A percentile compares a stretch with the other conserved stretches of the same genome.
These are phyloP conservation scores for Oegoconia quadripuncta DNA, from an alignment of 2,888 invertebrate species.

Conservation along the genomic window DNA sequence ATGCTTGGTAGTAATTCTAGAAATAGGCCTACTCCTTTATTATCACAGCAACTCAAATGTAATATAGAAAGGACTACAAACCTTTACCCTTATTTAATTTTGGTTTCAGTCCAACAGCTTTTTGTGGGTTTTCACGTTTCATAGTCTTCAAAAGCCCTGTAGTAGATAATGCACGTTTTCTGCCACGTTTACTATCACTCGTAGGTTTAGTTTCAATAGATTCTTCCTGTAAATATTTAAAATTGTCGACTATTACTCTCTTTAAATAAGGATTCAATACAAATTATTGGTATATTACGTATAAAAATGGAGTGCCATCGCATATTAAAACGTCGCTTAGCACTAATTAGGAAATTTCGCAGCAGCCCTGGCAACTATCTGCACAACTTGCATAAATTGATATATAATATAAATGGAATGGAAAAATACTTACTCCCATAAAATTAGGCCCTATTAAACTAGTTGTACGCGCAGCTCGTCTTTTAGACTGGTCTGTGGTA, in stretches of 20 bases:
- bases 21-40: too few species aligned
- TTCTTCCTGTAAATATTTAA: constrained; percentile 29
- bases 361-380: too few species aligned
- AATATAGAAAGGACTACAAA: constrained; percentile 23
- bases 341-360: too few species aligned
- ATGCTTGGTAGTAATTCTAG: too few species aligned
- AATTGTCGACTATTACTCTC: neutral
- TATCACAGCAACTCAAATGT: neutral
- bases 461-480: constrained; percentile 33
- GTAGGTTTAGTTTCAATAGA: constrained; percentile 32
- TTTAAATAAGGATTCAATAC: too few species aligned
- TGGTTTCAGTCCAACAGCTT: constrained; percentile 38
- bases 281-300: too few species aligned
- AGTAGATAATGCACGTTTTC: constrained; percentile 58
- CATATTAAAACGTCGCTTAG: too few species aligned
- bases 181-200: constrained; percentile 49
- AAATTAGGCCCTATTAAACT: constrained; percentile 35
- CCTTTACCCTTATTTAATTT: constrained; percentile 48
- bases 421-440: constrained; percentile 29
- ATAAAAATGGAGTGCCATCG: too few species aligned
- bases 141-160: constrained; percentile 10
- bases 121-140: constrained; percentile 31
- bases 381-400: neutral
- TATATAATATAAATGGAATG: neutral
- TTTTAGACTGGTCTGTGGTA: constrained; percentile 36